Conservation (phyloP, 2,797 vertebrate genomes). For the Meriones psammophilus region DNA sequence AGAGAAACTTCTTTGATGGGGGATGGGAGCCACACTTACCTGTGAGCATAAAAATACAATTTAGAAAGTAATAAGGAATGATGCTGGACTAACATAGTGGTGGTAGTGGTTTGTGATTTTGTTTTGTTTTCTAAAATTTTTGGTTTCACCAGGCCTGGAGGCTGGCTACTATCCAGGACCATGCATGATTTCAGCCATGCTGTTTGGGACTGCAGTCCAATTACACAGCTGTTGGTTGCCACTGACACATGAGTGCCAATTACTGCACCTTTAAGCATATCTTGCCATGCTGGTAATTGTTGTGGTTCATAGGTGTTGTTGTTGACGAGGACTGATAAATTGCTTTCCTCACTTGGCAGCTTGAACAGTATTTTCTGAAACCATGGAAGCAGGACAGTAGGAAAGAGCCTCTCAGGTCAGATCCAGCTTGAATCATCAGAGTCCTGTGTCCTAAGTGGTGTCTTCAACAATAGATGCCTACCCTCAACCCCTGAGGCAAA, state of each 20-base stretch:
- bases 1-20: background rate
- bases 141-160: background rate
- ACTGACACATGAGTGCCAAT: background rate
- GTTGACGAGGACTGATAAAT: background rate
- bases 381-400: background rate
- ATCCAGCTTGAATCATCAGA: background rate
- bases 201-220: background rate
- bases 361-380: background rate
- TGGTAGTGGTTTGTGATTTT: too few relatives aligned
- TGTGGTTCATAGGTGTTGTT: background rate
- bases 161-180: background rate
- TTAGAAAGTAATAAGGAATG: background rate
- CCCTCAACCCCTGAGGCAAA: background rate
- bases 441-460: background rate
- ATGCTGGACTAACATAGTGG: background rate
- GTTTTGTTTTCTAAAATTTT: background rate
- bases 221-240: background rate
- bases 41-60: background rate
- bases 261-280: background rate
- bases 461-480: background rate
- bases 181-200: background rate
- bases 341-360: background rate
- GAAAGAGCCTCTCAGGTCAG: background rate
- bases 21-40: background rate
- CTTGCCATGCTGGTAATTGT: background rate